Percentiles rank a stretch among this genome's conserved stretches.
These are phyloP conservation scores for Emys orbicularis DNA, from an alignment of 2,797 vertebrate species.

Conservation along the genomic window DNA sequence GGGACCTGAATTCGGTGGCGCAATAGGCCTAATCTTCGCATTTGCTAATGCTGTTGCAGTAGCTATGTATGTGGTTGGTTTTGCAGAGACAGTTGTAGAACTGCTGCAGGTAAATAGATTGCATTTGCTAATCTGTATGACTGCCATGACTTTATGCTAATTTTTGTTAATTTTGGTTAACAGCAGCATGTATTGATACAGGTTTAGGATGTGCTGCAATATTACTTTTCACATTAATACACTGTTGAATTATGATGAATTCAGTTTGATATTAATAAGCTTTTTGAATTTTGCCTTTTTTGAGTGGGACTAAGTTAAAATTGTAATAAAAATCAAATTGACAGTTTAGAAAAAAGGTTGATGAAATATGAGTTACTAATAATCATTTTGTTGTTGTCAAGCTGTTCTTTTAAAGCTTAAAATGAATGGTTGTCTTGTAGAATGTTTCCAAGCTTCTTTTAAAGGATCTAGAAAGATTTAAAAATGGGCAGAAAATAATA, in stretches of 20 bases:
- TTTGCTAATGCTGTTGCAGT: constrained; percentile 99
- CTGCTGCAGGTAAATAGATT: constrained; percentile 87
- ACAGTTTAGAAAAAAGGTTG: neutral
- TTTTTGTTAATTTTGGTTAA: neutral
- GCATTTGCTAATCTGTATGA: neutral
- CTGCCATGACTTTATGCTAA: neutral
- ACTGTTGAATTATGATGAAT: neutral
- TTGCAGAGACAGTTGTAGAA: constrained; percentile 95
- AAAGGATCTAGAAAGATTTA: neutral
- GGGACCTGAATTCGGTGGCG: constrained; percentile 97
- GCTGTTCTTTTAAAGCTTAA: neutral
- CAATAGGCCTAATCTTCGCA: constrained; percentile 97
- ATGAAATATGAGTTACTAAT: neutral
- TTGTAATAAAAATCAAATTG: neutral
- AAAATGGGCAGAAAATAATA: neutral
- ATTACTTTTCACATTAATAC: neutral
- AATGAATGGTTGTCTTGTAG: neutral
- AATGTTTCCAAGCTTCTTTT: neutral
- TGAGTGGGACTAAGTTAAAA: neutral
- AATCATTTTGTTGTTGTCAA: neutral
- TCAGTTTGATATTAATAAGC: neutral
- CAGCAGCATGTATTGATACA: neutral
- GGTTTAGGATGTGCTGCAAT: neutral
- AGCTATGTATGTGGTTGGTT: constrained; percentile 99
- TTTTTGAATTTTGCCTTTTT: neutral